A percentile compares a stretch with the other conserved stretches of the same genome.
Conservation (phyloP, 2,113 vertebrate species). For the Leptocoma aspasia region DNA sequence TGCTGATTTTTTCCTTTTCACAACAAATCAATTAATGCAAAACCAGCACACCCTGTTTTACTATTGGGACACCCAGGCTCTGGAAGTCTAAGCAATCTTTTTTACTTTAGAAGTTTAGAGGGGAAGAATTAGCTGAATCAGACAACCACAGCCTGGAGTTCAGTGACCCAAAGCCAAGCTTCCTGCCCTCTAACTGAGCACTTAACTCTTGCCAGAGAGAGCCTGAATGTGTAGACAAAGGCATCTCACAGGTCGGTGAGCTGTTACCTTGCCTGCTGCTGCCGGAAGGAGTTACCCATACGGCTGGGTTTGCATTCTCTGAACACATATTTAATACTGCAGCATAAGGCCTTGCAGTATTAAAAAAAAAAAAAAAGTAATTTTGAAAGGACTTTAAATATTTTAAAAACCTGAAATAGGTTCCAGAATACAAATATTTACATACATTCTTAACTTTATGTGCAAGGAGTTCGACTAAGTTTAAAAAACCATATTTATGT, state of each 20-base stretch:
- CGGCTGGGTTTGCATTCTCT: not conserved
- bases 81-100: not conserved
- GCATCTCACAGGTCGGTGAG: not conserved
- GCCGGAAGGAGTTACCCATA: not conserved
- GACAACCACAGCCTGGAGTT: not conserved
- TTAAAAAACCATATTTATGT: not conserved
- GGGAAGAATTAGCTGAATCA: constrained; percentile 49
- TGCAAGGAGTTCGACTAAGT: not conserved
- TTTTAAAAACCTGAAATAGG: constrained; percentile 4
- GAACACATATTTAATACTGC: not conserved
- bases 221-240: not conserved
- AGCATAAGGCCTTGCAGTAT: not conserved
- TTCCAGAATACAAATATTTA: constrained; percentile 10
- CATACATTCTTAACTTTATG: not conserved
- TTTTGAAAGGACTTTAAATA: not conserved
- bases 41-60: not conserved
- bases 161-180: constrained; percentile 15
- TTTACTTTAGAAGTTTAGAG: constrained; percentile 11
- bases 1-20: not conserved
- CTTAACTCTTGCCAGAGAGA: not conserved
- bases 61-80: not conserved
- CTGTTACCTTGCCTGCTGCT: not conserved
- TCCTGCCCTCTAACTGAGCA: constrained; percentile 12
- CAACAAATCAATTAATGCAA: not conserved
- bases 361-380: not conserved